A percentile compares a stretch with the other conserved stretches of the same genome.
Conservation (phyloP, 2,113 vertebrate genomes). For the Dendropsophus ebraccatus region DNA sequence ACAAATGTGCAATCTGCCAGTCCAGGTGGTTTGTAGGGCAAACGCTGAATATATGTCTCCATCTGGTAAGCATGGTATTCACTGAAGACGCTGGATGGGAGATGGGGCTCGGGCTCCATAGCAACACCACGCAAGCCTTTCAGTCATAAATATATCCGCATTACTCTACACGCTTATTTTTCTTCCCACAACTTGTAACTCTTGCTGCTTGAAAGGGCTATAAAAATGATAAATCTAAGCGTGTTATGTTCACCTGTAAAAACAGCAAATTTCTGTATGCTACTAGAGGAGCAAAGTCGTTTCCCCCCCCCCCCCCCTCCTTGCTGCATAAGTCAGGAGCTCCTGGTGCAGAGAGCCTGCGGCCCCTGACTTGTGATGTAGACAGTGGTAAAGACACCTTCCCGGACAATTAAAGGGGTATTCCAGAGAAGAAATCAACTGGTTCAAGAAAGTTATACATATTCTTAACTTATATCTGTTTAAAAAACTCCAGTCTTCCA, state of each 20-base stretch:
- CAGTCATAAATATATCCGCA: conserved; percentile 56
- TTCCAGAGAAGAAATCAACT: no score
- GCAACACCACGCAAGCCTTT: conserved; percentile 70
- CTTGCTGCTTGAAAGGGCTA: conserved; percentile 43
- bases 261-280: conserved; percentile 15
- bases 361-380: conserved; percentile 14
- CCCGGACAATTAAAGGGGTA: no score
- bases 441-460: no score
- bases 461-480: no score
- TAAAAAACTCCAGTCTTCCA: no score
- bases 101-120: conserved; percentile 71
- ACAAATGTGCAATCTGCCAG: conserved; percentile 87
- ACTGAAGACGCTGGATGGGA: conserved; percentile 65
- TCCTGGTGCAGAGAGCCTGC: conserved; percentile 6
- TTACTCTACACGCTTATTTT: conserved; percentile 44
- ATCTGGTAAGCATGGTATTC: conserved; percentile 84
- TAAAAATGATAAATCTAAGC: conserved; percentile 53
- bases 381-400: conserved; percentile 36
- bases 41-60: conserved; percentile 87
- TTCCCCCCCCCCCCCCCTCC: background rate
- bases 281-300: background rate
- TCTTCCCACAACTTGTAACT: conserved; percentile 42
- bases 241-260: conserved; percentile 43
- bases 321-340: conserved; percentile 13
- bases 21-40: conserved; percentile 82